These are phyloP conservation scores for Caradrina clavipalpis DNA, from an alignment of 2,888 invertebrate genomes.

Conservation along the genomic window DNA sequence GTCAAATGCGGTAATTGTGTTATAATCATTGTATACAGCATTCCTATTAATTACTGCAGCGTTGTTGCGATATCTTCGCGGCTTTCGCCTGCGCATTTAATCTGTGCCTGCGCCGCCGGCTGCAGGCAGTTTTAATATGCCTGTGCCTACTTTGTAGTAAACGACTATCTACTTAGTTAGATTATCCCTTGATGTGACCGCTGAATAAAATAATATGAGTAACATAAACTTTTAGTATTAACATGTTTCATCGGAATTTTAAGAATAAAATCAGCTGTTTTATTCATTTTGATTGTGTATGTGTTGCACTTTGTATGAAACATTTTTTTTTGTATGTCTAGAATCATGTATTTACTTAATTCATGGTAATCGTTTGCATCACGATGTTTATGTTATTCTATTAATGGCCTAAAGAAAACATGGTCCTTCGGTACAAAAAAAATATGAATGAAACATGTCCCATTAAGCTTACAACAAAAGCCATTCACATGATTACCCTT, in stretches of 20 bases:
- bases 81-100: conserved; percentile 34
- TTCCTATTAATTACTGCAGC: conserved; percentile 43
- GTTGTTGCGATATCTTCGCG: conserved; percentile 49
- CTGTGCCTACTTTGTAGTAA: conserved; percentile 13
- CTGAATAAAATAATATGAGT: conserved; percentile 11
- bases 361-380: background rate
- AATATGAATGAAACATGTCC: conserved; percentile 20
- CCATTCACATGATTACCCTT: conserved; percentile 44
- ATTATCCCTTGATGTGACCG: background rate
- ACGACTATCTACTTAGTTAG: background rate
- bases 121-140: background rate
- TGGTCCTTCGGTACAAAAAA: conserved; percentile 8
- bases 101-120: conserved; percentile 14
- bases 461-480: conserved; percentile 29
- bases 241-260: too few species aligned
- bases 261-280: too few species aligned
- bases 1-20: conserved; percentile 47
- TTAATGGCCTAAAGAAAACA: background rate
- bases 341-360: too few species aligned
- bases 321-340: too few species aligned
- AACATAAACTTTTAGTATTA: too few species aligned
- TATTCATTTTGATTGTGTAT: too few species aligned
- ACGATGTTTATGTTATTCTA: background rate
- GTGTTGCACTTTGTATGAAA: too few species aligned
- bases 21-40: conserved; percentile 39